A percentile compares a stretch with the other conserved stretches of the same genome.
phyloP scores from a whole-genome alignment of 2,797 vertebrate genomes.

The Semotilus atromaculatus region DNA sequence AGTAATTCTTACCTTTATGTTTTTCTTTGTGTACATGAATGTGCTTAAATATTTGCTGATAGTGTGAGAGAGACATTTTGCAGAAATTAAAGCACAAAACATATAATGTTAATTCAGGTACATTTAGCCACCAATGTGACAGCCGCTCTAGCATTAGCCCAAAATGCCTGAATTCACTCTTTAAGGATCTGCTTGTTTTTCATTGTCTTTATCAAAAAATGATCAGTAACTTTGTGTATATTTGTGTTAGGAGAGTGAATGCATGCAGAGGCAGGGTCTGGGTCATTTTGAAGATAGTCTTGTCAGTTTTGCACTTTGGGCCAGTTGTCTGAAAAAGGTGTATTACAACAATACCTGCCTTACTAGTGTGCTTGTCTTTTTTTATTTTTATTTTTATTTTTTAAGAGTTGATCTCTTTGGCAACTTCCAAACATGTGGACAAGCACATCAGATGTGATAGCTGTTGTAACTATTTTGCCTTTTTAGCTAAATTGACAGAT shows the following conservation, averaged over 20 bases:
- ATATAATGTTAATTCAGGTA: background rate
- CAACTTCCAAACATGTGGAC: background rate
- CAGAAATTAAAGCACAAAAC: background rate
- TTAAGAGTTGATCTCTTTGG: background rate
- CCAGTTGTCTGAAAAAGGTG: constrained; percentile 57
- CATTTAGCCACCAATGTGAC: background rate
- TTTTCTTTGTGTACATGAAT: constrained; percentile 47
- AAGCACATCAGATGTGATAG: background rate
- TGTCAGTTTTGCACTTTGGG: constrained; percentile 61
- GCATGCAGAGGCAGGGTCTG: background rate
- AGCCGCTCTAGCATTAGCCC: background rate
- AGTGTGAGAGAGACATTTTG: background rate
- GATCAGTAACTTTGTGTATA: background rate
- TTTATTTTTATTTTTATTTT: no score
- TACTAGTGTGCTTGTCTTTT: background rate
- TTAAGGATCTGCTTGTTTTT: background rate
- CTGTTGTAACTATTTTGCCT: background rate
- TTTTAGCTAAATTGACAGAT: background rate
- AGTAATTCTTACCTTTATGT: constrained; percentile 69
- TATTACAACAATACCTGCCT: background rate
- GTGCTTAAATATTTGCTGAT: background rate
- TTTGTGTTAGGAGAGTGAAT: constrained; percentile 3
- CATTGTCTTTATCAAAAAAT: background rate
- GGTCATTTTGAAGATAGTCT: background rate
- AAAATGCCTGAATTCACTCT: background rate